phyloP scores from a whole-genome alignment of 2,113 vertebrate genomes.

The Diadophis punctatus region DNA sequence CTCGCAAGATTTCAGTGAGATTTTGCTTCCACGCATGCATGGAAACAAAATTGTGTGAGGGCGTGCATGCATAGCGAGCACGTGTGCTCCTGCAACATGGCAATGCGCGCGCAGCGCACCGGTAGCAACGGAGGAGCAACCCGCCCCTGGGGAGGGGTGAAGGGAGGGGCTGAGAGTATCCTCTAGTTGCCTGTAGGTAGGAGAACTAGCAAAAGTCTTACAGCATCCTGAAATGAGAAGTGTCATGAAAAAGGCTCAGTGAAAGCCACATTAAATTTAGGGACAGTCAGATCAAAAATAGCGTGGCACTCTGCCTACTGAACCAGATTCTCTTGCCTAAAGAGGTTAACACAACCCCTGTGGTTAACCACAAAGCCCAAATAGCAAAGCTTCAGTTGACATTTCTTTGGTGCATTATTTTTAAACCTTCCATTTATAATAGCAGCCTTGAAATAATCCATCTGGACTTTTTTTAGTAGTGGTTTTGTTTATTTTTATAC shows the following conservation, averaged over 20 bases:
- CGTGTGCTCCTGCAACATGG: too few species aligned
- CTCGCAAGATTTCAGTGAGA: too few species aligned
- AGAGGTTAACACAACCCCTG: neutral
- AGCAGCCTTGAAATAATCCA: neutral
- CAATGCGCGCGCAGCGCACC: too few species aligned
- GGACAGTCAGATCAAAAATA: neutral
- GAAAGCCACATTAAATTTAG: neutral
- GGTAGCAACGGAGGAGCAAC: too few species aligned
- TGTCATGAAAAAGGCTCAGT: neutral
- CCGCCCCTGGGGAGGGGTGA: neutral
- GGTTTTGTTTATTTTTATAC: conserved; percentile 29
- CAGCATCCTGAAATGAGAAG: neutral
- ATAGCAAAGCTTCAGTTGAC: neutral
- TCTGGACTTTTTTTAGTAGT: neutral
- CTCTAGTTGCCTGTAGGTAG: neutral
- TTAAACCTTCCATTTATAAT: neutral
- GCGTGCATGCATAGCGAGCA: too few species aligned
- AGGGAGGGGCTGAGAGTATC: neutral
- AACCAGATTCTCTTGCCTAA: neutral
- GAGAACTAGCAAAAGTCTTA: neutral
- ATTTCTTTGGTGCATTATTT: neutral
- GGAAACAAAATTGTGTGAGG: too few species aligned
- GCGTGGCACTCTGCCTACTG: neutral
- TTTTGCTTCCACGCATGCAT: too few species aligned
- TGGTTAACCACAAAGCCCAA: neutral